phyloP scores from a whole-genome alignment of 2,888 invertebrate genomes.

The Scaptomyza reducta region DNA sequence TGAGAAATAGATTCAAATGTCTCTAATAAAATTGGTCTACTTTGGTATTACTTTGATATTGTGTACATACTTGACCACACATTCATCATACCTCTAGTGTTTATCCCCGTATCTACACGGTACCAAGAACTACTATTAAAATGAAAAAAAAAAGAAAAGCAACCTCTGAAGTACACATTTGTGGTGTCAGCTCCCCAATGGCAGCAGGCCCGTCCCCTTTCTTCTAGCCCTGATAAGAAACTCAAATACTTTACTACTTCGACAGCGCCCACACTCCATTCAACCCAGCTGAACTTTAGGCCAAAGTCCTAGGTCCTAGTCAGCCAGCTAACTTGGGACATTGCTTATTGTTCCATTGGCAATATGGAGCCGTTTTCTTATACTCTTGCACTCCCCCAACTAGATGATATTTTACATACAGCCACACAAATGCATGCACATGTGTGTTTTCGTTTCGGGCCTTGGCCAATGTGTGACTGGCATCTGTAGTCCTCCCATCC shows the following conservation, averaged over 20 bases:
- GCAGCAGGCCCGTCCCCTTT: neutral
- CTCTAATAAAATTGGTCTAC: neutral
- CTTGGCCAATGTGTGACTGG: conserved; percentile 54
- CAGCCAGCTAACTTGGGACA: conserved; percentile 41
- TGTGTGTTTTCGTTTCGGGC: conserved; percentile 35
- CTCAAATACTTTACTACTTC: conserved; percentile 35
- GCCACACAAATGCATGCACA: conserved; percentile 20
- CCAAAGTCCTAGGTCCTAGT: conserved; percentile 18
- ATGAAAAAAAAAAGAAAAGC: conserved; percentile 16
- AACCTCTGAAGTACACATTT: conserved; percentile 43
- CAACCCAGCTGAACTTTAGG: conserved; percentile 21
- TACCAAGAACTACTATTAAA: conserved; percentile 9
- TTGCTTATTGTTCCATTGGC: conserved; percentile 45
- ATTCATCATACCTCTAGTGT: neutral
- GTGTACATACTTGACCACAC: neutral
- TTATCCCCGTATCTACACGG: neutral
- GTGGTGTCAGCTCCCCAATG: conserved; percentile 13
- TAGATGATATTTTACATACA: neutral
- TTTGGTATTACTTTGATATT: no score
- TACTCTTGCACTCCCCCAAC: neutral
- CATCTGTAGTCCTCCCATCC: conserved; percentile 40
- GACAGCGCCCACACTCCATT: conserved; percentile 17
- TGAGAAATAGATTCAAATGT: neutral
- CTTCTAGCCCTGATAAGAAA: conserved; percentile 54
- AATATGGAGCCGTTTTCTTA: conserved; percentile 28